Base-by-base conservation (phyloP, 2,797 vertebrate species). In the Chaunax sp. region DNA sequence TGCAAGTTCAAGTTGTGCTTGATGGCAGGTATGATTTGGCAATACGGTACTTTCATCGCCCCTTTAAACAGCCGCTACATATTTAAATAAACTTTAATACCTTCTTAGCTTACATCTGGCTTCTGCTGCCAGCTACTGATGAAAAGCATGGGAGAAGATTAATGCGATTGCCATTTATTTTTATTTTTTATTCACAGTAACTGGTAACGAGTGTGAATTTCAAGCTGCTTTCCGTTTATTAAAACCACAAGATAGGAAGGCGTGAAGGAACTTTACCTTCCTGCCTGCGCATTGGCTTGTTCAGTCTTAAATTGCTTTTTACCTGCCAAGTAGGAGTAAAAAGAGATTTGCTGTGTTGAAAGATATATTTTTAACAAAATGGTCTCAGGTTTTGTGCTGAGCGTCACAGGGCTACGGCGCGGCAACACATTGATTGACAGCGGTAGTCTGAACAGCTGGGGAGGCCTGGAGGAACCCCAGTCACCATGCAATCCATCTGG, bases 341-440 rank as follows among this genome's bases (percentile, higher is more conserved):
- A 54, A 47, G 50, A 71, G 52, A 60, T 69, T 67, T 67, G 54
- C 46, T 69, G 49, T 84, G 82, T 70, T 87, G 71, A 83, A 81
- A 81, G 70, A 65, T 65, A 2, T 30, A 6, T 47, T 63, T 60
- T 78, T 72, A 54, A 78, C 57, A 77, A 64, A 47, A 28, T 22
- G 69, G 66, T 76, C 71, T 72, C 41, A 52, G 81, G 72, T 82
- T 83, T 74, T 64, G 49, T 69, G 75, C 58, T 46, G 70, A 56
- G 72, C 65, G 41, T 43, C 77, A 18, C 15, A 1, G 40, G 58
- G 51, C 38, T 23, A 4, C 16, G 19, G 35, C 30, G 26, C 25
- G 61, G 62, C 65, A 74, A 46, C 71, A 7, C 51, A 20, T 13
- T 90, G 90, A 91, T 75, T 91, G 90, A 90, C 89, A 88, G 84